phyloP scores from a whole-genome alignment of 1,140 invertebrate species.

The Drosophila miranda region DNA sequence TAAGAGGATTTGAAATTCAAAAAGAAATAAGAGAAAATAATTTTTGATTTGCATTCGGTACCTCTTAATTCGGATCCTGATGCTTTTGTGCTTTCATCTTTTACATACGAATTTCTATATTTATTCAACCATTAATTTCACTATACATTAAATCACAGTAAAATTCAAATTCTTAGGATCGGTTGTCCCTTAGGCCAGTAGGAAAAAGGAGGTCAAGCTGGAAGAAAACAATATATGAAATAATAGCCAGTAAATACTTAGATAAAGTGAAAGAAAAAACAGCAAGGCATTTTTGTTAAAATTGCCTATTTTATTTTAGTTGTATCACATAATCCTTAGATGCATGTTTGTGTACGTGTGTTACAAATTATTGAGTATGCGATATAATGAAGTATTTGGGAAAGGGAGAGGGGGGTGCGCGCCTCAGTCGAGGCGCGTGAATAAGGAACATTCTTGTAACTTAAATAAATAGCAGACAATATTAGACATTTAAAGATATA shows the following conservation, averaged over 20 bases:
- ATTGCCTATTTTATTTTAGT: slow-evolving; percentile 49
- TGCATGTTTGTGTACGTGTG: slow-evolving; percentile 34
- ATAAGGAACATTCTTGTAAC: slow-evolving; percentile 70
- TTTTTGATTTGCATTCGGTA: too few species aligned
- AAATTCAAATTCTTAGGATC: neutral
- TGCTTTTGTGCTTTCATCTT: too few species aligned
- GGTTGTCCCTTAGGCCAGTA: slow-evolving; percentile 31
- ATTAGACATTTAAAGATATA: slow-evolving; percentile 22
- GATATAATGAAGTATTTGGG: slow-evolving; percentile 39
- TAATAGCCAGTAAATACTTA: neutral
- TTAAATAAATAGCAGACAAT: slow-evolving; percentile 40
- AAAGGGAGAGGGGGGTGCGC: slow-evolving; percentile 7
- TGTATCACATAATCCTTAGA: slow-evolving; percentile 68
- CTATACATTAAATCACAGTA: slow-evolving; percentile 30
- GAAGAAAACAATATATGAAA: slow-evolving; percentile 22
- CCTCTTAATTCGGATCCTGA: too few species aligned
- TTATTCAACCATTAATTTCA: neutral
- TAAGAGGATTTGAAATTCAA: too few species aligned
- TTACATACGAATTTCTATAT: neutral
- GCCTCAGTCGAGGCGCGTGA: slow-evolving; percentile 1
- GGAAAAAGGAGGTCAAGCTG: slow-evolving; percentile 58
- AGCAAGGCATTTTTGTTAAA: slow-evolving; percentile 48
- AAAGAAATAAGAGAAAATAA: too few species aligned
- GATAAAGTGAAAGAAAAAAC: neutral
- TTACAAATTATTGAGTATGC: slow-evolving; percentile 46